Conservation (phyloP, 2,888 invertebrate genomes). For the Caenorhabditis afra region DNA sequence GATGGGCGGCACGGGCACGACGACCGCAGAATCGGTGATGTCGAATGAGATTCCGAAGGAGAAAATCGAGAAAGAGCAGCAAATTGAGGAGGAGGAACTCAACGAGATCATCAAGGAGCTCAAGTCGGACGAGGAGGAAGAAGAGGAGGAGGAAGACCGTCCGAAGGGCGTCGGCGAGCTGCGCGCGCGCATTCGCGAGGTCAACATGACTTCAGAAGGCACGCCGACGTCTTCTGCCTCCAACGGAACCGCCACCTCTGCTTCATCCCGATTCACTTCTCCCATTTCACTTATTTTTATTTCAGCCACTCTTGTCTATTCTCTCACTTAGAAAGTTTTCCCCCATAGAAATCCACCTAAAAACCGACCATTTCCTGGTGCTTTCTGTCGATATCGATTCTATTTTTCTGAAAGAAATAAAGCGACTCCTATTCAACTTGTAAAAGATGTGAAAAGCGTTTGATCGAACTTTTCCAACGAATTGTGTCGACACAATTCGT, state of each 20-base stretch:
- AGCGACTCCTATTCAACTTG: neutral
- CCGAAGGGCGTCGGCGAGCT: slow-evolving; percentile 45
- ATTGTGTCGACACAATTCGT: too few species aligned
- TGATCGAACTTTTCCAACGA: too few species aligned
- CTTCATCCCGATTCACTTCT: neutral
- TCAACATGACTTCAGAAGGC: slow-evolving; percentile 26
- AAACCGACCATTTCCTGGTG: slow-evolving; percentile 23
- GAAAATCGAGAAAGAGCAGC: slow-evolving; percentile 29
- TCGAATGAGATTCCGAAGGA: slow-evolving; percentile 40
- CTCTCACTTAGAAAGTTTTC: slow-evolving; percentile 32
- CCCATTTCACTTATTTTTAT: neutral
- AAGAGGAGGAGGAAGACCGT: slow-evolving; percentile 6
- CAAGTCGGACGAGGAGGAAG: slow-evolving; percentile 44
- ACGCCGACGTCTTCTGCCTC: slow-evolving; percentile 23
- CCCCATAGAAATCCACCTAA: too few species aligned
- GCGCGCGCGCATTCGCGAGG: slow-evolving; percentile 24
- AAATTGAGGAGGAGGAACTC: slow-evolving; percentile 43
- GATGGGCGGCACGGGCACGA: slow-evolving; percentile 14
- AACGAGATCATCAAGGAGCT: slow-evolving; percentile 55
- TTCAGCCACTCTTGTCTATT: slow-evolving; percentile 7
- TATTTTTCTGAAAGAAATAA: neutral
- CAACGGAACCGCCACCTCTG: too few species aligned
- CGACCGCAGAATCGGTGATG: slow-evolving; percentile 19
- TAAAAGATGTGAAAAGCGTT: too few species aligned
- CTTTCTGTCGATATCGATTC: slow-evolving; percentile 47